Percentiles rank a stretch among this genome's conserved stretches.
Evolutionary conservation across 2,797 vertebrate genomes (phyloP).

Genomic region (Kryptopterus vitreolus): DNA sequence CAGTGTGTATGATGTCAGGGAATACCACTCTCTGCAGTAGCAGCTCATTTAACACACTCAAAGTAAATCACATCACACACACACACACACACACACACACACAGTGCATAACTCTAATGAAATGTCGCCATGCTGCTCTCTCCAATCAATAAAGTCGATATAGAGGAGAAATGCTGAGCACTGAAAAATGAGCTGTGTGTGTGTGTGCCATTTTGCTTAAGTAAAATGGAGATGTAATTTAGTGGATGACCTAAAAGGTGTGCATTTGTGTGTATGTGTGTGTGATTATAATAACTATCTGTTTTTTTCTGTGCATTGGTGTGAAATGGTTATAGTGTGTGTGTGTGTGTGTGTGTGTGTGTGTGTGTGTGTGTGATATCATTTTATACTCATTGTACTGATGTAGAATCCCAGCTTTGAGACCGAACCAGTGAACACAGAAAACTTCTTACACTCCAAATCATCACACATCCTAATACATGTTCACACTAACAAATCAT

Average conservation of each 20-base stretch:
- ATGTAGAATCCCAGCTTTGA: background rate
- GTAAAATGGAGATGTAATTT: background rate
- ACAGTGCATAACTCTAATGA: slow-evolving; percentile 48
- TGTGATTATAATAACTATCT: too few relatives aligned
- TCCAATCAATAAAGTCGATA: slow-evolving; percentile 35
- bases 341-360: too few relatives aligned
- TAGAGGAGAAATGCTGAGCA: slow-evolving; percentile 26
- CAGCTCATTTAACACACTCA: background rate
- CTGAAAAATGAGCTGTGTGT: slow-evolving; percentile 56
- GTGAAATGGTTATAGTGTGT: too few relatives aligned
- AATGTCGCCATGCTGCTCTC: slow-evolving; percentile 17
- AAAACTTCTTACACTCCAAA: background rate
- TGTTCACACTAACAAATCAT: background rate
- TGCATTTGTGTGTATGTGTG: background rate
- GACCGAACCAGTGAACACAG: background rate
- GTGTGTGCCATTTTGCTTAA: slow-evolving; percentile 72
- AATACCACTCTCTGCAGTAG: background rate
- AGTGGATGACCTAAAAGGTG: background rate
- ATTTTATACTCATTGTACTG: background rate
- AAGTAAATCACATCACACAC: slow-evolving; percentile 7
- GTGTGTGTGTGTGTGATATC: background rate
- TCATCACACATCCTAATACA: background rate
- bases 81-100: slow-evolving; percentile 18
- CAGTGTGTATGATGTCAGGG: background rate
- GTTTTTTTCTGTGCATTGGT: too few relatives aligned